Evolutionary conservation across 2,888 invertebrate genomes (phyloP), one percentile per base, ranked within the genome.

Genomic region (Gymnoscelis rufifasciata): DNA sequence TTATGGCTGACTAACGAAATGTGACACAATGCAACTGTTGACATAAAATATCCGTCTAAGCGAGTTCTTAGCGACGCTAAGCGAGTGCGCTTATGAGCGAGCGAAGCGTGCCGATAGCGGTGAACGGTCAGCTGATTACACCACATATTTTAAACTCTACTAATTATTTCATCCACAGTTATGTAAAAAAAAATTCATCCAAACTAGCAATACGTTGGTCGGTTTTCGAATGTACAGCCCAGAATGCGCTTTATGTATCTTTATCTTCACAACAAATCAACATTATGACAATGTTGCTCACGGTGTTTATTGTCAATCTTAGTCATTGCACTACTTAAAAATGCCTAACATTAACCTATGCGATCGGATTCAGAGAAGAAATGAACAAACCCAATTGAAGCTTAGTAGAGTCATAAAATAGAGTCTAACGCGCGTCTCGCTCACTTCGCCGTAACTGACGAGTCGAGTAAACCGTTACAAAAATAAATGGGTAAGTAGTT

Each of bases 401-500:
- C 19, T 35, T 35, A 35, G 35, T 35, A 35, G 35, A 35, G 35
- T 35, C 10, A 5, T 35, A 19, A 19, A 35, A 14, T 15, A 10
- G 7, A 3, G 19, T 15, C 2, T 7, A 7, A 7, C 15, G 13
- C 13, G 12, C 28, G 12, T 28, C 43, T 10, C 30, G 37, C 43
- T 29, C 10, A 23, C 28, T 29, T 29, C 29, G 11, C 36, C 7
- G 28, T 14, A 11, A 36, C 44, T 13, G 12, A 31, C 19, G 14
- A 27, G 38, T 33, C 33, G 33, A 38, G 44, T 38, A 44, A 44
- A 44, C 27, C 33, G n/a, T 39, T 44, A 44, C 14, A 44, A 44
- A 44, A 44, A 35, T 39, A 38, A 43, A 33, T 40, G 10, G 31
- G 30, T 30, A 39, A 26, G 10, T 31, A 12, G 36, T 29, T 31